phyloP scores from a whole-genome alignment of 1,140 invertebrate species.

The Leptoteleia sp. region DNA sequence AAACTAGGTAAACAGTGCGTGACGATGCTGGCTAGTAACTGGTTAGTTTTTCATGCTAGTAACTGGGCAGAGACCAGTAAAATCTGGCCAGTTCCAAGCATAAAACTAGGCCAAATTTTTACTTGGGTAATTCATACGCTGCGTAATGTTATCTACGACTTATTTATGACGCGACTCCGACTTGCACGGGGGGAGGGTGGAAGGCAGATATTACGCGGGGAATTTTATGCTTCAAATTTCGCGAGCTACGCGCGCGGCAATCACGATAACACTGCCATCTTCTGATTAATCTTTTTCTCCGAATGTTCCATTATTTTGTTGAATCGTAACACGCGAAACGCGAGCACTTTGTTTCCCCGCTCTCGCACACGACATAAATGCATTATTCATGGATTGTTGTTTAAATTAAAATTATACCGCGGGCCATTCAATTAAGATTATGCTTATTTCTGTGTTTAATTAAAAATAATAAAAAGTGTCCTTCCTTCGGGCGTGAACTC shows the following conservation, averaged over 20 bases:
- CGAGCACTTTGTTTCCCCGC: slow-evolving; percentile 3
- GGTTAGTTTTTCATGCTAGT: no score
- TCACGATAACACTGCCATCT: slow-evolving; percentile 55
- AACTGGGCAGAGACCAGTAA: no score
- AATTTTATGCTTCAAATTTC: slow-evolving; percentile 65
- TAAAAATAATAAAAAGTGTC: no score
- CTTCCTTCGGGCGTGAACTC: no score
- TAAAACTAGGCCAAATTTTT: no score
- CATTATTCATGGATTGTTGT: slow-evolving; percentile 2
- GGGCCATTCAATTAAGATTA: slow-evolving; percentile 8
- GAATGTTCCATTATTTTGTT: slow-evolving; percentile 45
- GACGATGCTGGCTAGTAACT: no score
- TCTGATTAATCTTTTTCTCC: slow-evolving; percentile 63
- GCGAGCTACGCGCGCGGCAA: slow-evolving; percentile 46
- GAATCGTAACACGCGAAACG: slow-evolving; percentile 14
- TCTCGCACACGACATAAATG: slow-evolving; percentile 1
- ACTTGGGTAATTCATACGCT: slow-evolving; percentile 64
- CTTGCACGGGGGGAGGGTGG: slow-evolving; percentile 34
- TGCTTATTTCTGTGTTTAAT: background rate
- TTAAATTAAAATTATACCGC: slow-evolving; percentile 15
- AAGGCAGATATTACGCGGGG: slow-evolving; percentile 55
- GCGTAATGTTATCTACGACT: slow-evolving; percentile 67
- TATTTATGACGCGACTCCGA: slow-evolving; percentile 61
- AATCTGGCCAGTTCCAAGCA: no score
- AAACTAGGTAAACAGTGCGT: no score